These are phyloP conservation scores for Alethe diademata DNA, from an alignment of 2,113 vertebrate species.

Conservation along the genomic window DNA sequence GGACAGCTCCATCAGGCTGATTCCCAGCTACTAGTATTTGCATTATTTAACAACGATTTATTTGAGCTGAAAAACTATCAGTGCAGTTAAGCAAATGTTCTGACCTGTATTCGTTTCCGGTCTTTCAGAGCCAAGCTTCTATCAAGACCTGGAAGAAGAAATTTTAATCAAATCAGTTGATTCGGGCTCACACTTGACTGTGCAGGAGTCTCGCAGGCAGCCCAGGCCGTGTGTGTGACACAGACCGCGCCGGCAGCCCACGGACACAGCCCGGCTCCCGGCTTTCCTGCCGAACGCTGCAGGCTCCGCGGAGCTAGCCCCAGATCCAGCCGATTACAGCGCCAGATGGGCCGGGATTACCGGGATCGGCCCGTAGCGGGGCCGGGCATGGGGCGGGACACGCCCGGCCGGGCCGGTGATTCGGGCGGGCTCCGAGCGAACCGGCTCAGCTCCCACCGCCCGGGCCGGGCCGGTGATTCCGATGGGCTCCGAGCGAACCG, in stretches of 20 bases:
- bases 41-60: background rate
- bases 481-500: no score
- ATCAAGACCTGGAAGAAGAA: background rate
- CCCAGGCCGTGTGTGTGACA: background rate
- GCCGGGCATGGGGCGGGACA: background rate
- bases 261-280: accelerated
- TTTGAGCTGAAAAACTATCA: background rate
- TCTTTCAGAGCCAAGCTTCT: background rate
- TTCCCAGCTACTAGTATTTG: background rate
- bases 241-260: background rate
- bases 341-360: background rate
- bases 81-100: background rate
- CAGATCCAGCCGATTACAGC: accelerated
- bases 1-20: background rate
- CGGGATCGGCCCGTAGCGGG: no score
- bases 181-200: accelerated
- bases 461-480: background rate
- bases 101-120: background rate
- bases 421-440: background rate
- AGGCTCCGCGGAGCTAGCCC: background rate
- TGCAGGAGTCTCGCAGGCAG: background rate
- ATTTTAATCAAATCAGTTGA: background rate
- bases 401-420: background rate
- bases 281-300: background rate
- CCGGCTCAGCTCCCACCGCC: background rate